These are phyloP conservation scores for Ptiloglossa arizonensis DNA, from an alignment of 1,140 invertebrate genomes.

Conservation along the genomic window DNA sequence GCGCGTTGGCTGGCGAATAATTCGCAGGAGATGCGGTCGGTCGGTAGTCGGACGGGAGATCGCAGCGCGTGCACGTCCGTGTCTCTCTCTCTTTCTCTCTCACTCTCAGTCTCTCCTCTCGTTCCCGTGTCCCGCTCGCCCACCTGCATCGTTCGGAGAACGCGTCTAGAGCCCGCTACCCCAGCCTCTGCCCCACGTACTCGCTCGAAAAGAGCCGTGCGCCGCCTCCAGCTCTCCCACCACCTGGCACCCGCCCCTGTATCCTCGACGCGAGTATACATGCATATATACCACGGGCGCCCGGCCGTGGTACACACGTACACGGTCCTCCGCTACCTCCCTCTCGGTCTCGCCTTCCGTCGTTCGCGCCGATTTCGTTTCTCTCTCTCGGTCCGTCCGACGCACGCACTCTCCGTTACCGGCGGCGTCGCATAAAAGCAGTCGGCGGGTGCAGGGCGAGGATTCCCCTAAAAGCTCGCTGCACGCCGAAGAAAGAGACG, in stretches of 20 bases:
- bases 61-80: conserved; percentile 55
- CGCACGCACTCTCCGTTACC: conserved; percentile 46
- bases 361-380: background rate
- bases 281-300: background rate
- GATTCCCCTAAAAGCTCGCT: conserved; percentile 61
- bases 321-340: background rate
- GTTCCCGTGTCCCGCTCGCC: conserved; percentile 41
- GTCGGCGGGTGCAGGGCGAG: conserved; percentile 57
- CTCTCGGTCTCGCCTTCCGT: conserved; percentile 21
- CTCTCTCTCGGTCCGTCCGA: conserved; percentile 14
- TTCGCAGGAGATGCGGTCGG: conserved; percentile 30
- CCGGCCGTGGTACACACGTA: background rate
- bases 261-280: conserved; percentile 40
- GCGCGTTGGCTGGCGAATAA: too few relatives aligned
- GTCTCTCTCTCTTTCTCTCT: too few relatives aligned
- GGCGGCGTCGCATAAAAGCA: conserved; percentile 63
- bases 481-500: conserved; percentile 54
- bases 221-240: conserved; percentile 63
- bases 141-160: conserved; percentile 66
- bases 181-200: conserved; percentile 62
- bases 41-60: conserved; percentile 42
- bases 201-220: conserved; percentile 65
- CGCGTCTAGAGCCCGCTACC: conserved; percentile 61
- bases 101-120: too few relatives aligned
- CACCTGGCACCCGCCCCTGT: conserved; percentile 59